Percentiles rank a stretch among this genome's conserved stretches.
phyloP scores from a whole-genome alignment of 2,113 vertebrate genomes.

The Aphyosemion australe region DNA sequence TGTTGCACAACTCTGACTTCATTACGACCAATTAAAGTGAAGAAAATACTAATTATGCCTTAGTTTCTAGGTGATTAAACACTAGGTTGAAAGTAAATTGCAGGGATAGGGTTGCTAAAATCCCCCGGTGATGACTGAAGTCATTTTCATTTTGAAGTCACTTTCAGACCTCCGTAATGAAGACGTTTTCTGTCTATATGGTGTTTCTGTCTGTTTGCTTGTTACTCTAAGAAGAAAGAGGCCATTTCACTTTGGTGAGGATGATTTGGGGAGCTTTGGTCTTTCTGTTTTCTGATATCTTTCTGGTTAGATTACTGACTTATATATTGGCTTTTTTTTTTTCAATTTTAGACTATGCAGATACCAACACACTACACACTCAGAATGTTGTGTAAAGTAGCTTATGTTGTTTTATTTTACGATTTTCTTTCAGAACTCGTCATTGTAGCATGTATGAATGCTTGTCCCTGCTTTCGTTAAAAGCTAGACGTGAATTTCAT shows the following conservation, averaged over 20 bases:
- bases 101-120: conserved; percentile 67
- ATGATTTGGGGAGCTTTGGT: conserved; percentile 10
- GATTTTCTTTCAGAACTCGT: too few species aligned
- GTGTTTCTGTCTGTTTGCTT: conserved; percentile 39
- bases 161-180: conserved; percentile 62
- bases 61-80: conserved; percentile 71
- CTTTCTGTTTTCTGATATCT: too few species aligned
- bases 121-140: conserved; percentile 62
- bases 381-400: too few species aligned
- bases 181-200: conserved; percentile 41
- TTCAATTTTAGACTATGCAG: too few species aligned
- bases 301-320: too few species aligned
- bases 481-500: too few species aligned
- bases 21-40: conserved; percentile 74
- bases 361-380: too few species aligned
- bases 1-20: conserved; percentile 64
- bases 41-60: conserved; percentile 74
- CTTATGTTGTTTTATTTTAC: too few species aligned
- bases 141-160: conserved; percentile 70
- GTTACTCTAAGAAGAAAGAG: conserved; percentile 31
- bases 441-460: too few species aligned
- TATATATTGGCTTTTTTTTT: too few species aligned
- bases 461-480: too few species aligned
- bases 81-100: conserved; percentile 69
- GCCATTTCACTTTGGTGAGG: conserved; percentile 28